A percentile compares a stretch with the other conserved stretches of the same genome.
phyloP scores from a whole-genome alignment of 2,888 invertebrate species.

The Drosophila pseudotakahashii region DNA sequence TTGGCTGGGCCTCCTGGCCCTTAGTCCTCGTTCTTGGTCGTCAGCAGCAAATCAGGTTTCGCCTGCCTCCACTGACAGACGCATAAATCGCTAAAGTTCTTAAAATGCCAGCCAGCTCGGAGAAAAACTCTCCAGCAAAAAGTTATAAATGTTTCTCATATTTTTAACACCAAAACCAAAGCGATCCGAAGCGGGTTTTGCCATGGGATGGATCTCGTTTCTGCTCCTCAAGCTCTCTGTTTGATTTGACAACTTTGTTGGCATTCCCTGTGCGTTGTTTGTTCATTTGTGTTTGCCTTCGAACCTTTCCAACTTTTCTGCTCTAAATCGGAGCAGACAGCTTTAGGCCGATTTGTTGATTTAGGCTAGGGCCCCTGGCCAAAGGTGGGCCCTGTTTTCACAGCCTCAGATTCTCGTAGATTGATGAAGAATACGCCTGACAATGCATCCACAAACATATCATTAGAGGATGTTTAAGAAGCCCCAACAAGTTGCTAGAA shows the following conservation, averaged over 20 bases:
- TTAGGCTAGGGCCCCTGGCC: conserved; percentile 48
- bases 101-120: conserved; percentile 56
- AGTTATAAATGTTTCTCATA: conserved; percentile 68
- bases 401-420: conserved; percentile 2
- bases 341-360: conserved; percentile 57
- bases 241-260: conserved; percentile 79
- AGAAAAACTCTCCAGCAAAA: conserved; percentile 32
- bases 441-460: conserved; percentile 17
- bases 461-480: conserved; percentile 6
- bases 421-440: conserved; percentile 10
- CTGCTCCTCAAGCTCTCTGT: conserved; percentile 52
- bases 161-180: conserved; percentile 68
- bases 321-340: conserved; percentile 46
- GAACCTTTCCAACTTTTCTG: conserved; percentile 33
- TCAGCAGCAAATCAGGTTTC: conserved; percentile 74
- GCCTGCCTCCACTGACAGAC: conserved; percentile 59
- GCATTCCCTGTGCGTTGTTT: conserved; percentile 27
- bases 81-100: conserved; percentile 73
- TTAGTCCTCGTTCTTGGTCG: conserved; percentile 24
- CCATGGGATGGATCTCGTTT: conserved; percentile 22
- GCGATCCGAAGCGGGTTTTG: conserved; percentile 24
- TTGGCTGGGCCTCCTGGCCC: conserved; percentile 18
- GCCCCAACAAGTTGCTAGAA: background rate
- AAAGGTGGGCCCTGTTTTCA: conserved; percentile 18
- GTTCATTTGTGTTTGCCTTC: conserved; percentile 43